Percentiles rank a stretch among this genome's conserved stretches.
phyloP scores from a whole-genome alignment of 1,140 invertebrate genomes.

The Brachionus sp. region DNA sequence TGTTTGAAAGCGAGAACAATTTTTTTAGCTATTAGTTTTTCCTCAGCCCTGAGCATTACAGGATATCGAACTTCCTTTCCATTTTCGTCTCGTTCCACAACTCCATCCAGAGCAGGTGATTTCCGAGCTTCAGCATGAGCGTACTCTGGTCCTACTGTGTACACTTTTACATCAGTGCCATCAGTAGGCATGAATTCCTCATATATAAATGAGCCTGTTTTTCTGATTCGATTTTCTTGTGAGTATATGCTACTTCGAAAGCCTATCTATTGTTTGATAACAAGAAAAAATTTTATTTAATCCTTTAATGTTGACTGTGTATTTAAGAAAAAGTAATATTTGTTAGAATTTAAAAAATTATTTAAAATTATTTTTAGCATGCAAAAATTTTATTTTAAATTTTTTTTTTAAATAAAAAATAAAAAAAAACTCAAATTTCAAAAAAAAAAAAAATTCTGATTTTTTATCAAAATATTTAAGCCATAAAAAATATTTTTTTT shows the following conservation, averaged over 20 bases:
- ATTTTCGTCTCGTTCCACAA: constrained; percentile 94
- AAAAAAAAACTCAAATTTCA: no score
- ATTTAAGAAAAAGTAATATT: no score
- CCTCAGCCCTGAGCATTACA: constrained; percentile 90
- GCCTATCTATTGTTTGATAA: constrained; percentile 66
- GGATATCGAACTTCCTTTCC: constrained; percentile 98
- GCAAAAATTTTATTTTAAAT: no score
- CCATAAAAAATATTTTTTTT: no score
- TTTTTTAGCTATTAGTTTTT: constrained; percentile 97
- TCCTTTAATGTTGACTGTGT: not conserved
- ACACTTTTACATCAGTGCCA: constrained; percentile 86
- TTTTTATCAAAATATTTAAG: no score
- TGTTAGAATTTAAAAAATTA: not conserved
- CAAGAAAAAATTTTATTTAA: not conserved
- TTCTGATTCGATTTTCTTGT: constrained; percentile 87
- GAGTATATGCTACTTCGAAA: constrained; percentile 97
- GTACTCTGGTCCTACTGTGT: constrained; percentile 93
- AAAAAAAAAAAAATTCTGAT: no score
- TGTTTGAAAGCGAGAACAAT: constrained; percentile 97
- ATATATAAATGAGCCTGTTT: constrained; percentile 96
- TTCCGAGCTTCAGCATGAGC: constrained; percentile 98
- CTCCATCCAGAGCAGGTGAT: constrained; percentile 88
- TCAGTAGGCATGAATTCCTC: constrained; percentile 99
- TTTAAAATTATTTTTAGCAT: not conserved
- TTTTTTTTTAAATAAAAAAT: no score